Percentiles rank a stretch among this genome's conserved stretches.
phyloP scores from a whole-genome alignment of 2,113 vertebrate species.

The Sceloporus tristichus region DNA sequence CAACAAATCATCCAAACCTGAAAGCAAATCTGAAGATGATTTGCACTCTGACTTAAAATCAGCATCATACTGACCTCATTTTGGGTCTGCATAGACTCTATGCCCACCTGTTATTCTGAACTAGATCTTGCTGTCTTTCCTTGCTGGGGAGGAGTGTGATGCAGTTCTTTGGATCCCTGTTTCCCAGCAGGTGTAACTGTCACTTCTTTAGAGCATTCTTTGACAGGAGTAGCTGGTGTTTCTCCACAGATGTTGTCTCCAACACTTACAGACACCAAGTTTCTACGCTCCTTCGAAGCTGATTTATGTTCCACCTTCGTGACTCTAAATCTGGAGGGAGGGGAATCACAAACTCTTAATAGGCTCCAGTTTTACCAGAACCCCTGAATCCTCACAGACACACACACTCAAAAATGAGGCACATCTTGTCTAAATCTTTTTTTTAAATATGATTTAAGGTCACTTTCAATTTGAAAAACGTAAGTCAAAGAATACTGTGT shows the following conservation, averaged over 20 bases:
- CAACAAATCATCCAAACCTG: no score
- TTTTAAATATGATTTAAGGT: no score
- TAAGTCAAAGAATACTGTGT: not conserved
- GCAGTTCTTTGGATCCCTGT: conserved; percentile 4
- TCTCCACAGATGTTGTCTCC: conserved; percentile 81
- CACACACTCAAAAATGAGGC: accelerated
- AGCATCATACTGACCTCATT: conserved; percentile 2
- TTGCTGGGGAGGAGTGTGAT: conserved; percentile 64
- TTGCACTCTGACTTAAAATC: not conserved
- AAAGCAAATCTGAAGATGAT: no score
- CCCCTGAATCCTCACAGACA: not conserved
- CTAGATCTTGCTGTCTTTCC: conserved; percentile 66
- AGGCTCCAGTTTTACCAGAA: not conserved
- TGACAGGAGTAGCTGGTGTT: conserved; percentile 73
- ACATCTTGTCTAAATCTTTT: not conserved
- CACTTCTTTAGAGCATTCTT: conserved; percentile 58
- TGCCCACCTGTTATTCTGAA: conserved; percentile 78
- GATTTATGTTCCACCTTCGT: conserved; percentile 90
- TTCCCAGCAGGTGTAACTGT: conserved; percentile 71
- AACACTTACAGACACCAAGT: conserved; percentile 76
- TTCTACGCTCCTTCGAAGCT: conserved; percentile 82
- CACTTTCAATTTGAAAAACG: accelerated
- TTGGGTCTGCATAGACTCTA: no score
- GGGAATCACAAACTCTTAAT: not conserved
- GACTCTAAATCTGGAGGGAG: conserved; percentile 87